Evolutionary conservation across 2,797 vertebrate genomes (phyloP), one percentile per base, ranked within the genome.

Genomic region (Cyclopterus lumpus): DNA sequence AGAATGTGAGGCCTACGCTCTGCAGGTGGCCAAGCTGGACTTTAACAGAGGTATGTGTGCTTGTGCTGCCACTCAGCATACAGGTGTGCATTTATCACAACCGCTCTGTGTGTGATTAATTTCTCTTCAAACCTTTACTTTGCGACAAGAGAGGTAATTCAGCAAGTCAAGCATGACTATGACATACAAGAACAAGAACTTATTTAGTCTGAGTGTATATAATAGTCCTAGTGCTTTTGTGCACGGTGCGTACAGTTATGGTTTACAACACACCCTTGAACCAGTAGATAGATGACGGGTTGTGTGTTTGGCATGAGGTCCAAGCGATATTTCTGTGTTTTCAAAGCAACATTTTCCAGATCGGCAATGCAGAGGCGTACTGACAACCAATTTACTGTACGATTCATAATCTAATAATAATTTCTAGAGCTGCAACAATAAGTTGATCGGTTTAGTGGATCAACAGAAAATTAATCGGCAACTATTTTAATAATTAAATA

Each of bases 1-100:
- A 73, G 98, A 99, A 73, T 99, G 98, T 15, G 98, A 99, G 93
- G 97, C 98, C 7, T 99, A 99, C 15, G 98, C 98, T 5, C 95
- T 99, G 82, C 98, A 99, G 73, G 97, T 98, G 94, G 95, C 97
- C 67, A 99, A 99, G 85, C 94, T 99, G 86, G 97, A 99, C 89
- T 99, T 99, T 61, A 99, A 99, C 83, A 96, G 93, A 88, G 98
- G 98, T 99, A 92, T 30, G 82, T 62, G 62, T 14, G 1, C 32
- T 66, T 40, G 6, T 64, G 15, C 12, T 36, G 12, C 9, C 20
- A 14, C 62, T 46, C 54, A 46, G 8, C 18, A 22, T 12, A 12
- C 34, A 3, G 2, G 6, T 20, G 0, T 51, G 58, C 28, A 73
- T 60, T 75, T 4, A 28, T 61, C 38, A n/a, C 48, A 34, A 15